Conservation (phyloP, 1,140 invertebrate species). For the Drosophila ambigua region DNA sequence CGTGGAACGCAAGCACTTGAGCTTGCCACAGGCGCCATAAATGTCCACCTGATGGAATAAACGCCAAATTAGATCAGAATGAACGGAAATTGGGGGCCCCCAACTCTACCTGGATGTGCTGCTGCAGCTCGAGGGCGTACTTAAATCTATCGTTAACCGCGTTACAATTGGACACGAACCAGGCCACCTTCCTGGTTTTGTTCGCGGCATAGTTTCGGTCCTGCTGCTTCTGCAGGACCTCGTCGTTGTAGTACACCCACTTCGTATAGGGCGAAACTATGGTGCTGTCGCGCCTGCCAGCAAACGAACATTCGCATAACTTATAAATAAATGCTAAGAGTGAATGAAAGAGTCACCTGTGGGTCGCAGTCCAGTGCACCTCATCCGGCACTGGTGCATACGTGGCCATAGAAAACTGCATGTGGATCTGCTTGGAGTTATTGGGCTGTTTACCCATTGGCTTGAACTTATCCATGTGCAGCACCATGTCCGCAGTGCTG, state of each 20-base stretch:
- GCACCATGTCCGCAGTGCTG: constrained; percentile 91
- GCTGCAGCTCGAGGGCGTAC: constrained; percentile 93
- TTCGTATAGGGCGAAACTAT: constrained; percentile 98
- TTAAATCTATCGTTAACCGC: constrained; percentile 93
- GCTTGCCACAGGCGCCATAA: constrained; percentile 94
- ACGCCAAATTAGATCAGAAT: neutral
- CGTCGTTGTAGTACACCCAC: constrained; percentile 93
- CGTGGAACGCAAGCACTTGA: constrained; percentile 92
- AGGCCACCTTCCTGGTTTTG: constrained; percentile 97
- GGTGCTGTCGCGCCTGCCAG: constrained; percentile 93
- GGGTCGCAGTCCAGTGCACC: constrained; percentile 99
- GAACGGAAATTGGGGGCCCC: accelerated
- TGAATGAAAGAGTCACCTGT: constrained; percentile 87
- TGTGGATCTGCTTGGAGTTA: constrained; percentile 86
- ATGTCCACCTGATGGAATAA: constrained; percentile 90
- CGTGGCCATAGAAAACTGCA: constrained; percentile 95
- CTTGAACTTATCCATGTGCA: constrained; percentile 94
- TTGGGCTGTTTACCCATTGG: constrained; percentile 87
- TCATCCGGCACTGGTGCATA: constrained; percentile 91
- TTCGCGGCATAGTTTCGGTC: constrained; percentile 93
- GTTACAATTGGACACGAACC: constrained; percentile 98
- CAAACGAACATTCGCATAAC: neutral
- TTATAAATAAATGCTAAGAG: neutral
- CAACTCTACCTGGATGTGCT: constrained; percentile 88
- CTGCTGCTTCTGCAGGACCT: constrained; percentile 88